phyloP scores from a whole-genome alignment of 1,140 invertebrate genomes.

The Scaptomyza hsui region DNA sequence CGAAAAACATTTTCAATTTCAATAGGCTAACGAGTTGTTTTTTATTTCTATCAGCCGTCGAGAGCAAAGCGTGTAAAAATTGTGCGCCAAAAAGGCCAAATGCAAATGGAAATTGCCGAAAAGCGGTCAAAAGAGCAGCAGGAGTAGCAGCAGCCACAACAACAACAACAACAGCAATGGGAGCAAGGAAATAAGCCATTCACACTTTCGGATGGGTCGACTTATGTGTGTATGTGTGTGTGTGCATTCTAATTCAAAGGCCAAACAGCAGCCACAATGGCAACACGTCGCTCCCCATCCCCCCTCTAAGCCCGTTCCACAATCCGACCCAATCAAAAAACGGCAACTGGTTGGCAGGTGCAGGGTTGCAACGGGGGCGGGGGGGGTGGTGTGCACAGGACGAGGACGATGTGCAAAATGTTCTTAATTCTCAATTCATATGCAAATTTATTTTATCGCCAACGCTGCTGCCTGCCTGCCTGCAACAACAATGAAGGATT shows the following conservation, averaged over 20 bases:
- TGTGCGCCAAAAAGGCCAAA: conserved; percentile 66
- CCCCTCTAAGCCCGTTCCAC: background rate
- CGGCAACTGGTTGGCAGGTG: conserved; percentile 48
- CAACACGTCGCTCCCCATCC: conserved; percentile 49
- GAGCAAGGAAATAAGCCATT: conserved; percentile 74
- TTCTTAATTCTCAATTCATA: conserved; percentile 83
- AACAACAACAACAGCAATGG: conserved; percentile 11
- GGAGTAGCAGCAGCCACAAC: conserved; percentile 29
- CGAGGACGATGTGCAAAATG: conserved; percentile 77
- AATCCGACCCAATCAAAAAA: conserved; percentile 54
- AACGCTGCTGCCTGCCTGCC: conserved; percentile 50
- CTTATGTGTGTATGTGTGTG: conserved; percentile 21
- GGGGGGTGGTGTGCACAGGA: conserved; percentile 26
- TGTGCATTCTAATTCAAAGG: conserved; percentile 75
- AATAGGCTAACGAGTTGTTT: conserved; percentile 70
- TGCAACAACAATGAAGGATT: conserved; percentile 77
- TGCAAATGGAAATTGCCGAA: conserved; percentile 71
- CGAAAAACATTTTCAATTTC: conserved; percentile 75
- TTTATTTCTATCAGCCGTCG: conserved; percentile 50
- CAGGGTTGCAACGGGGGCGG: conserved; percentile 2
- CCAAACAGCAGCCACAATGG: conserved; percentile 77
- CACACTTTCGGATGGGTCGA: conserved; percentile 58
- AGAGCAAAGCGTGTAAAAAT: conserved; percentile 59
- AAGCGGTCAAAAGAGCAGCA: conserved; percentile 59
- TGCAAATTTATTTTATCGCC: conserved; percentile 83